A percentile compares a stretch with the other conserved stretches of the same genome.
Evolutionary conservation across 2,113 vertebrate genomes (phyloP).

Genomic region (Tetraodon nigroviridis): DNA sequence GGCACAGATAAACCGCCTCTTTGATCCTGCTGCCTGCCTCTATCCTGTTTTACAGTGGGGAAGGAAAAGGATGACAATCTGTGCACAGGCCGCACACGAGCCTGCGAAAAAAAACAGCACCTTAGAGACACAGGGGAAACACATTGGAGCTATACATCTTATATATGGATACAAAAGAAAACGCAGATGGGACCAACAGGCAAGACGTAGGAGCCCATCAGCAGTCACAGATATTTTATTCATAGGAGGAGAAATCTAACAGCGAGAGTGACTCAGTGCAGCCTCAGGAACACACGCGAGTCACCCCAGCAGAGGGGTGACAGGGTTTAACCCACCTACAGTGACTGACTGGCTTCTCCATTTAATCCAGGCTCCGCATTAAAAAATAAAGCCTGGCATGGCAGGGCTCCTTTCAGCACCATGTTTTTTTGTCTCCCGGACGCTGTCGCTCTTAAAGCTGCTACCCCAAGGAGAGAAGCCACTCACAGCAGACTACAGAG

Average conservation of each 20-base stretch:
- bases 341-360: conserved; percentile 24
- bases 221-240: conserved; percentile 66
- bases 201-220: conserved; percentile 20
- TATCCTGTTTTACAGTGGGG: conserved; percentile 3
- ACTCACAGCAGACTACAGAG: conserved; percentile 35
- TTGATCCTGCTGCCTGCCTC: conserved; percentile 22
- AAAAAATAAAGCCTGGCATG: conserved; percentile 44
- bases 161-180: not conserved
- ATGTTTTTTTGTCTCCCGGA: conserved; percentile 17
- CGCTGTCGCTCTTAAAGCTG: conserved; percentile 2
- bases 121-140: not conserved
- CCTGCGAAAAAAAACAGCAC: too few relatives aligned
- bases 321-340: conserved; percentile 49
- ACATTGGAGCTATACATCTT: conserved; percentile 8
- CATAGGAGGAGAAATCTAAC: conserved; percentile 57
- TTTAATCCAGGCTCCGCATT: conserved; percentile 35
- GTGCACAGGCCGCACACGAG: conserved; percentile 5
- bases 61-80: conserved; percentile 17
- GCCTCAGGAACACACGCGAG: conserved; percentile 39
- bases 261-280: conserved; percentile 59
- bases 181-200: not conserved
- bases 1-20: conserved; percentile 12
- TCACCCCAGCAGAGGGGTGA: conserved; percentile 26
- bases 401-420: conserved; percentile 21
- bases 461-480: conserved; percentile 23